Evolutionary conservation across 1,140 invertebrate species (phyloP), one percentile per base, ranked within the genome.

Genomic region (Cylas formicarius): DNA sequence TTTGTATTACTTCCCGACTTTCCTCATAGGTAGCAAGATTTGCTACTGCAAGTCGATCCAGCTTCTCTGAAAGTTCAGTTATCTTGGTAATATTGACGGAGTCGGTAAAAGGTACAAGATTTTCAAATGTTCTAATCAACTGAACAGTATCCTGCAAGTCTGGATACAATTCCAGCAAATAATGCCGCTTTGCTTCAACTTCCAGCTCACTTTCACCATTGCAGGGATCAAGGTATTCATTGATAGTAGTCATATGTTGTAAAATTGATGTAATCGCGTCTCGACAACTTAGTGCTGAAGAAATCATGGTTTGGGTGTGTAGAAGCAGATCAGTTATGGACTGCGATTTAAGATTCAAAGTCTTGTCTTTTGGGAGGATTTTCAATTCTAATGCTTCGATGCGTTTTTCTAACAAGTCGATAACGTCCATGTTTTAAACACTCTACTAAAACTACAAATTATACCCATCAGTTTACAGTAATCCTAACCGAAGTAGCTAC

Each of bases 241-340:
- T 62, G 6, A 66, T 50, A 40, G 50, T 52, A 9, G 44, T 39
- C 47, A 65, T 51, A 31, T 53, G 45, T 39, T 60, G 41, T 14
- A 66, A 40, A 9, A 62, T 57, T 11, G 61, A 52, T 16, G 52
- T 61, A 22, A 66, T 60, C 1, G 49, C 48, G 39, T 66, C 60
- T 23, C 62, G 46, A 47, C 62, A 61, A 50, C 57, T 66, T 27
- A 66, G 44, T 7, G 64, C 61, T 17, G 62, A 64, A 34, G 54
- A 48, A 22, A 65, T 63, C 58, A 66, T 61, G 3, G 60, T 61
- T 34, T 66, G 60, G 5, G 61, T 54, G 49, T 65, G 52, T 14
- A 59, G 14, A n/a, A 66, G 37, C 11, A 57, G 40, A 46, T 62
- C 60, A 2, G 57, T 52, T 26, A 66, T 51, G 13, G 48, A 21